These are phyloP conservation scores for Castor canadensis DNA, from an alignment of 2,113 vertebrate species.

Conservation along the genomic window DNA sequence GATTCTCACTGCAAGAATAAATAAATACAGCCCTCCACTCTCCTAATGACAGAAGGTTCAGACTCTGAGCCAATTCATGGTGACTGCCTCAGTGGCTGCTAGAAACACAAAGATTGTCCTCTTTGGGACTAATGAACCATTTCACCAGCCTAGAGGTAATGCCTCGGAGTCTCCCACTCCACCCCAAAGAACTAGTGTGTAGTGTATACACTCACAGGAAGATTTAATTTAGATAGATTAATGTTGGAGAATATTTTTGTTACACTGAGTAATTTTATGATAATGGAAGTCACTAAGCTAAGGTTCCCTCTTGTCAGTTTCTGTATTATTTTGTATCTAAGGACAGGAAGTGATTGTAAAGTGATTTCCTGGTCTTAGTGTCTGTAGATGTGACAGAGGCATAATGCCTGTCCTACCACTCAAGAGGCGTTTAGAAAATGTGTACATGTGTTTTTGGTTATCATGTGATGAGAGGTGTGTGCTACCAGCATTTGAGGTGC, in stretches of 20 bases:
- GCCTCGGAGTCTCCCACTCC: accelerated
- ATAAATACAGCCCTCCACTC: neutral
- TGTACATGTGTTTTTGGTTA: neutral
- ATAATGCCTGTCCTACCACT: neutral
- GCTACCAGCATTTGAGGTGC: neutral
- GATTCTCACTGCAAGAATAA: neutral
- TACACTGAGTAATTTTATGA: neutral
- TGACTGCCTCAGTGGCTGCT: neutral
- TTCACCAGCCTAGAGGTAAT: neutral
- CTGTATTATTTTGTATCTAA: neutral
- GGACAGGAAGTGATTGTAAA: neutral
- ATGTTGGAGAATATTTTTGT: neutral
- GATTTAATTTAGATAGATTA: neutral
- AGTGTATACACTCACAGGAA: neutral
- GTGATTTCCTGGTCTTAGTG: neutral
- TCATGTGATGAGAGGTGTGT: neutral
- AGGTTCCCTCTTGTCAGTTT: neutral
- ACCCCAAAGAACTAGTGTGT: neutral
- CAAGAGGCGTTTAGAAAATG: neutral
- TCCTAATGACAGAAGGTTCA: neutral
- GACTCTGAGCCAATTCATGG: neutral
- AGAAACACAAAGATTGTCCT: neutral
- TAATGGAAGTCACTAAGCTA: neutral
- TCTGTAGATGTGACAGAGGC: neutral
- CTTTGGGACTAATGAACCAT: neutral